phyloP scores from a whole-genome alignment of 2,797 vertebrate species.

The Sarcophilus harrisii region DNA sequence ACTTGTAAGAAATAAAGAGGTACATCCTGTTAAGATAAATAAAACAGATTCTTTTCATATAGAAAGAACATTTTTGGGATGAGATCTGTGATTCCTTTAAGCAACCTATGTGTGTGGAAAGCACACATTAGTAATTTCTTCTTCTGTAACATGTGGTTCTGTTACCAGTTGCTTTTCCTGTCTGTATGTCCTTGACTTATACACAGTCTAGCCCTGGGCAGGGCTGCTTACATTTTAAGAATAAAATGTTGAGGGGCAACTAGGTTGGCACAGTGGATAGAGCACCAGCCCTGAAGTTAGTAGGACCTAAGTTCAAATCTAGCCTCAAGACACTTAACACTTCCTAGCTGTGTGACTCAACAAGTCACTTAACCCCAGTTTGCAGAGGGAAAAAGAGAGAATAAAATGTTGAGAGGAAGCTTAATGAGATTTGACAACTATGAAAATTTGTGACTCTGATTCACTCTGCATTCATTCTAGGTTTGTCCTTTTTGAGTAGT shows the following conservation, averaged over 20 bases:
- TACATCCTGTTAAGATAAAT: background rate
- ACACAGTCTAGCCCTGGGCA: background rate
- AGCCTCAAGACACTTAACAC: no score
- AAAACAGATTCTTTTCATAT: background rate
- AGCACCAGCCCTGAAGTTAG: no score
- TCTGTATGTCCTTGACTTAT: background rate
- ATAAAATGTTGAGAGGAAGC: background rate
- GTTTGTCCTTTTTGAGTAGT: background rate
- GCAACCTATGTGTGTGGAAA: background rate
- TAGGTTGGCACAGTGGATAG: no score
- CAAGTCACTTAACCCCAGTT: no score
- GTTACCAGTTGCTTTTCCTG: background rate
- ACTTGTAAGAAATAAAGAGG: background rate
- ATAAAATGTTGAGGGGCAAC: background rate
- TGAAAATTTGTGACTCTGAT: background rate
- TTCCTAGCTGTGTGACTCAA: no score
- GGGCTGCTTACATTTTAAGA: background rate
- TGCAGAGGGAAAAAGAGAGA: no score
- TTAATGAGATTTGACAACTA: background rate
- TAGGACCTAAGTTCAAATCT: no score
- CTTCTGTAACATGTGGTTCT: background rate
- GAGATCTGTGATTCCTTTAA: background rate
- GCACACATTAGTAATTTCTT: background rate
- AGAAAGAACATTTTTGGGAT: background rate
- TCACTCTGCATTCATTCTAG: background rate